A percentile compares a stretch with the other conserved stretches of the same genome.
phyloP scores from a whole-genome alignment of 2,113 vertebrate genomes.

The Tricholaema leucomelas region DNA sequence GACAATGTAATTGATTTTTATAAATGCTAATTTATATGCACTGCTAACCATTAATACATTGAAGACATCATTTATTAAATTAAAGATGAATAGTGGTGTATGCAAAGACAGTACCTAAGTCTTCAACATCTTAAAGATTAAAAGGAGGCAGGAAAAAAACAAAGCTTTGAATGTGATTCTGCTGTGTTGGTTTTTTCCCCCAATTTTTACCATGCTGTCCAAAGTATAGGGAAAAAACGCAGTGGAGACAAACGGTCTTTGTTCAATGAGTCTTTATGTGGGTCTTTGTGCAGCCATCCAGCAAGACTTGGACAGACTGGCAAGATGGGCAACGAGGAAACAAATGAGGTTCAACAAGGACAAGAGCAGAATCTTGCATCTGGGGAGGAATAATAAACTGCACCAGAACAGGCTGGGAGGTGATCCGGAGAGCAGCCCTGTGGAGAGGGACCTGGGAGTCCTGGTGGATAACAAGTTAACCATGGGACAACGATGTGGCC shows the following conservation, averaged over 20 bases:
- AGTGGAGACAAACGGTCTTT: conserved; percentile 43
- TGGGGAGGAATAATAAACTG: no score
- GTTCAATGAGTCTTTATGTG: conserved; percentile 52
- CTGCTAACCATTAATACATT: conserved; percentile 76
- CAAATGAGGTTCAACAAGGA: no score
- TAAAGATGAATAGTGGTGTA: conserved; percentile 68
- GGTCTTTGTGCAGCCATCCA: neutral
- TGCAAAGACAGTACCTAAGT: conserved; percentile 60
- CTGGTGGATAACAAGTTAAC: no score
- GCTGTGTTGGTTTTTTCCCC: neutral
- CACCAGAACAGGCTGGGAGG: no score
- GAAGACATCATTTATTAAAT: conserved; percentile 72
- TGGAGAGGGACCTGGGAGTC: no score
- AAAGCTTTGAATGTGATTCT: neutral
- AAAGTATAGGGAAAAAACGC: conserved; percentile 29
- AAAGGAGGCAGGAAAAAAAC: conserved; percentile 31
- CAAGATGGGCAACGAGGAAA: no score
- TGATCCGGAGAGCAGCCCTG: no score
- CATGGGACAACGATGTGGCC: no score
- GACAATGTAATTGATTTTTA: conserved; percentile 84
- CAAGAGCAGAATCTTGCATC: no score
- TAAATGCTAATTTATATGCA: conserved; percentile 84
- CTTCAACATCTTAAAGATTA: conserved; percentile 42
- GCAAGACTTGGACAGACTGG: no score
- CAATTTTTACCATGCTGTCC: conserved; percentile 9